A percentile compares a stretch with the other conserved stretches of the same genome.
Conservation (phyloP, 2,797 vertebrate species). For the Odontamblyopus lacepedii region DNA sequence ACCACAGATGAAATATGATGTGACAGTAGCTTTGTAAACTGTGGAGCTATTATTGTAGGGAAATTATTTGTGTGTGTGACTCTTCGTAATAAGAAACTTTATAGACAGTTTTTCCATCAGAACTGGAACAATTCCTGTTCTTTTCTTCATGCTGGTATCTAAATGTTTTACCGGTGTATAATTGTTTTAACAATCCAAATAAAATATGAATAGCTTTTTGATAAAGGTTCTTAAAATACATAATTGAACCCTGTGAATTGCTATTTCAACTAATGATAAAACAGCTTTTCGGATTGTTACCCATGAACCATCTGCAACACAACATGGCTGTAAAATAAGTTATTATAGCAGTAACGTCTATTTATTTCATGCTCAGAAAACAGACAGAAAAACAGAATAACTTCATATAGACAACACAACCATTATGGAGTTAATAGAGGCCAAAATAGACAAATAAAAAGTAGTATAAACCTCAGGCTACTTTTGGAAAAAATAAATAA, state of each 20-base stretch:
- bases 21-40: conserved; percentile 61
- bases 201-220: not conserved
- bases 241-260: not conserved
- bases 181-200: not conserved
- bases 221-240: not conserved
- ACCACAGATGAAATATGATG: conserved; percentile 54
- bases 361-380: too few relatives aligned
- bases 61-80: not conserved
- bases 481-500: too few relatives aligned
- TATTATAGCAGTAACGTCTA: too few relatives aligned
- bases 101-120: too few relatives aligned
- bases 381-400: not conserved
- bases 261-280: too few relatives aligned
- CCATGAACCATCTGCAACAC: too few relatives aligned
- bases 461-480: not conserved
- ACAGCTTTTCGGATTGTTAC: too few relatives aligned
- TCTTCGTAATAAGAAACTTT: not conserved
- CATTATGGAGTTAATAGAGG: not conserved
- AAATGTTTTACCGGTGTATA: too few relatives aligned
- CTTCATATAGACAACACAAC: not conserved
- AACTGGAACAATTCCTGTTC: not conserved
- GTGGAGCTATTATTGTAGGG: not conserved
- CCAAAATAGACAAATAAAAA: not conserved
- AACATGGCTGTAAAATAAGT: too few relatives aligned
- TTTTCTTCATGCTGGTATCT: too few relatives aligned